phyloP scores from a whole-genome alignment of 2,113 vertebrate species.

The Charadrius vociferus region DNA sequence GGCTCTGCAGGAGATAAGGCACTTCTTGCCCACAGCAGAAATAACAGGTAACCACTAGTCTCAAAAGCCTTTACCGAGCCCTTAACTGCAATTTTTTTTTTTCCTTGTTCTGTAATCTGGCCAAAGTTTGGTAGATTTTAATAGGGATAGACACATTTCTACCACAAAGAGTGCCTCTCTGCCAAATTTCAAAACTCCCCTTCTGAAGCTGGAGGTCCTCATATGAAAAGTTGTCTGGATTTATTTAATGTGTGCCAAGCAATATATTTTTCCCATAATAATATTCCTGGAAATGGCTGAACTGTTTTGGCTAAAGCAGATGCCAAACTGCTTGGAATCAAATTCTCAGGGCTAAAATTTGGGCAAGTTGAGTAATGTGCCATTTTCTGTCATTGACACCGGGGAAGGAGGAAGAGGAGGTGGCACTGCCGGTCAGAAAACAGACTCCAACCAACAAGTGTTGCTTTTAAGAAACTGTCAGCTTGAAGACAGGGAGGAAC shows the following conservation, averaged over 20 bases:
- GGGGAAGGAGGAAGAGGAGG: neutral
- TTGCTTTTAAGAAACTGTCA: neutral
- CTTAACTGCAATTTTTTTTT: neutral
- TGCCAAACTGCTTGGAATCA: neutral
- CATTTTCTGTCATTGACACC: neutral
- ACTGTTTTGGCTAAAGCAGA: neutral
- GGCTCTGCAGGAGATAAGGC: neutral
- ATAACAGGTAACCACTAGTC: neutral
- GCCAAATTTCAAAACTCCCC: neutral
- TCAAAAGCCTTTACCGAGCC: neutral
- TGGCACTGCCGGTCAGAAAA: neutral
- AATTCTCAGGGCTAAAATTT: neutral
- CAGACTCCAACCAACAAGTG: neutral
- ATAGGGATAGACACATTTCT: neutral
- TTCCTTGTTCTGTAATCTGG: neutral
- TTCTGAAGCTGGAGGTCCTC: neutral
- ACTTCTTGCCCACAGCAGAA: neutral
- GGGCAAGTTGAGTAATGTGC: neutral
- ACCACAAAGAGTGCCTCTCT: neutral
- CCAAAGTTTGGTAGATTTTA: neutral
- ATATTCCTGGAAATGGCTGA: slow-evolving; percentile 28
- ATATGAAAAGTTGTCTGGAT: neutral
- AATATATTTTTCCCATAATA: neutral
- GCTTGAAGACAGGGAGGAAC: neutral
- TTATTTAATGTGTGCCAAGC: neutral